phyloP scores from a whole-genome alignment of 1,140 invertebrate genomes.

The Cydia strobilella region DNA sequence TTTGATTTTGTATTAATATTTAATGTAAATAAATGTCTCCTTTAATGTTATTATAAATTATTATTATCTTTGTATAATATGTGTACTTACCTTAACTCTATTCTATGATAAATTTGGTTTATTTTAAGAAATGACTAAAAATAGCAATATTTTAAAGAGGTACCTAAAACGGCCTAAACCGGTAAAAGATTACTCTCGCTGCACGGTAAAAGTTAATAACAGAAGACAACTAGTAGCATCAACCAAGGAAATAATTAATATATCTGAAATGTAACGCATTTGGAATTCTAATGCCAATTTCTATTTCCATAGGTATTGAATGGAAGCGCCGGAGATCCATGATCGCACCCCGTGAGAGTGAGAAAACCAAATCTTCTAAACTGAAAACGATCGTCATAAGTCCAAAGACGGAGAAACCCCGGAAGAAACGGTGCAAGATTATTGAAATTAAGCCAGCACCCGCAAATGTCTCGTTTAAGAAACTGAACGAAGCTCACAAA shows the following conservation, averaged over 20 bases:
- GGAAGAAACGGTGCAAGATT: constrained; percentile 21
- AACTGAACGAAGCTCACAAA: constrained; percentile 45
- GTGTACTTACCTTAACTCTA: too few relatives aligned
- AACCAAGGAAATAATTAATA: neutral
- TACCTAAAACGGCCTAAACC: too few relatives aligned
- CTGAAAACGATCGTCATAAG: constrained; percentile 17
- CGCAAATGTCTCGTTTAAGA: constrained; percentile 36
- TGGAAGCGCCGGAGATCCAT: constrained; percentile 1
- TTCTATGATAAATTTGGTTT: too few relatives aligned
- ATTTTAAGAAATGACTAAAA: too few relatives aligned
- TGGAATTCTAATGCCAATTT: constrained; percentile 14
- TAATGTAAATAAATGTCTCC: too few relatives aligned
- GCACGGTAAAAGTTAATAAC: neutral
- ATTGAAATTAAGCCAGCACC: constrained; percentile 11
- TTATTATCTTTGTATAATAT: too few relatives aligned
- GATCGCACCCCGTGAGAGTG: neutral
- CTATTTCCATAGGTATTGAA: constrained; percentile 25
- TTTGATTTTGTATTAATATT: neutral
- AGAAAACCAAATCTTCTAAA: neutral
- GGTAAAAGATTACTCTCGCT: neutral
- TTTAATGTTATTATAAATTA: neutral
- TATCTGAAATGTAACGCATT: neutral
- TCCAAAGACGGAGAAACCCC: constrained; percentile 2
- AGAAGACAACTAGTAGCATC: neutral
- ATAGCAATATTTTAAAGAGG: too few relatives aligned